These are phyloP conservation scores for Rhynchophorus ferrugineus DNA, from an alignment of 1,140 invertebrate genomes.

Conservation along the genomic window DNA sequence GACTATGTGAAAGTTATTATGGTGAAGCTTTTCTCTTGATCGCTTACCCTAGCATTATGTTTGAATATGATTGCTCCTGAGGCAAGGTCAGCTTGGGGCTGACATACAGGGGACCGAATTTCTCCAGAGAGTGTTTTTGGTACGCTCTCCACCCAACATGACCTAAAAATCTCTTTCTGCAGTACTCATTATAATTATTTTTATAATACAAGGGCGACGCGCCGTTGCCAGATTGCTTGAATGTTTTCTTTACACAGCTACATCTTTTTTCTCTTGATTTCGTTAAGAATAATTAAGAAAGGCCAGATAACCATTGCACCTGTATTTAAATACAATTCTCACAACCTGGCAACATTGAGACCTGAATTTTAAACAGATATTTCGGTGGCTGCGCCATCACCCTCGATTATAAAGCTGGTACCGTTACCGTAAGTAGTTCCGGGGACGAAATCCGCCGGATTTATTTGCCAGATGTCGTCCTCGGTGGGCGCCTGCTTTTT, in stretches of 20 bases:
- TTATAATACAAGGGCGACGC: no score
- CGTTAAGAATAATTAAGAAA: constrained; percentile 3
- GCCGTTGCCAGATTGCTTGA: no score
- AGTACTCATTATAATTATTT: constrained; percentile 6
- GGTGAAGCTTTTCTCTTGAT: no score
- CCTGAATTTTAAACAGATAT: no score
- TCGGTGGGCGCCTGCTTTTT: constrained; percentile 6
- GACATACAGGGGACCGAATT: constrained; percentile 22
- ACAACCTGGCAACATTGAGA: no score
- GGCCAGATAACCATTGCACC: no score
- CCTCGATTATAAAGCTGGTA: constrained; percentile 3
- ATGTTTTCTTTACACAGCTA: no score
- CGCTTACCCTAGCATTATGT: constrained; percentile 20
- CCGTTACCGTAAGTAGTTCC: constrained; percentile 17
- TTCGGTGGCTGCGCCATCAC: no score
- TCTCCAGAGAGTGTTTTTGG: constrained; percentile 18
- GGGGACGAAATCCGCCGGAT: constrained; percentile 4
- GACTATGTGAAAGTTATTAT: no score
- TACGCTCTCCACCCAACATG: constrained; percentile 13
- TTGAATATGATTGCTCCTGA: constrained; percentile 7
- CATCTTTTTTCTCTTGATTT: constrained; percentile 4
- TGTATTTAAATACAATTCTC: no score
- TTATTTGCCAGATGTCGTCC: constrained; percentile 10
- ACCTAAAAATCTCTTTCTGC: neutral
- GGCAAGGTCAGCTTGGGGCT: constrained; percentile 20